These are phyloP conservation scores for Melieria omissa DNA, from an alignment of 2,888 invertebrate genomes.

Conservation along the genomic window DNA sequence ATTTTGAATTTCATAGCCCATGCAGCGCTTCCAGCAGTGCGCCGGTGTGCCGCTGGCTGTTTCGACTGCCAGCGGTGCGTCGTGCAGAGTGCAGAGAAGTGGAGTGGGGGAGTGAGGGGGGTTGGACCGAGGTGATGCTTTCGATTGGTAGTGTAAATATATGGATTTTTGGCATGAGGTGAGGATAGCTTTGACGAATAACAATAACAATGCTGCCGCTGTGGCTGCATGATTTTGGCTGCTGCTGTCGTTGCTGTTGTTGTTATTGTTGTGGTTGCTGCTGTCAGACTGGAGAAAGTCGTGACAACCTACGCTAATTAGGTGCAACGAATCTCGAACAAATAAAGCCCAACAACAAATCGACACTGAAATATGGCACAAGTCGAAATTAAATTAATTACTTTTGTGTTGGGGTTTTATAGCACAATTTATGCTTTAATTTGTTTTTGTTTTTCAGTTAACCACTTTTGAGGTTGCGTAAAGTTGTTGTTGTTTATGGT, in stretches of 20 bases:
- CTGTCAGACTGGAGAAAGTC: constrained; percentile 33
- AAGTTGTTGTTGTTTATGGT: not conserved
- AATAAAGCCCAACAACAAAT: not conserved
- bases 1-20: constrained; percentile 30
- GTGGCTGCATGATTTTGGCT: not conserved
- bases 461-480: not conserved
- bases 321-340: constrained; percentile 15
- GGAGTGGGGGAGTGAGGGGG: no score
- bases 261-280: not conserved
- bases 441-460: not conserved
- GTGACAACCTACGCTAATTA: constrained; percentile 38
- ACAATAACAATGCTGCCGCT: constrained; percentile 5
- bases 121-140: no score
- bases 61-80: no score
- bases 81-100: no score
- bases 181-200: no score
- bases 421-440: not conserved
- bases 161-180: no score
- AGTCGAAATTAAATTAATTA: constrained; percentile 8
- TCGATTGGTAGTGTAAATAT: no score
- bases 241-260: constrained; percentile 7
- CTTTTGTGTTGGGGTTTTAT: constrained; percentile 8
- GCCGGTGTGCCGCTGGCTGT: not conserved
- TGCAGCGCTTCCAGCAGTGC: constrained; percentile 19
- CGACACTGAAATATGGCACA: not conserved